Percentiles rank a stretch among this genome's conserved stretches.
Conservation (phyloP, 2,888 invertebrate genomes). For the Ochropacha duplaris region DNA sequence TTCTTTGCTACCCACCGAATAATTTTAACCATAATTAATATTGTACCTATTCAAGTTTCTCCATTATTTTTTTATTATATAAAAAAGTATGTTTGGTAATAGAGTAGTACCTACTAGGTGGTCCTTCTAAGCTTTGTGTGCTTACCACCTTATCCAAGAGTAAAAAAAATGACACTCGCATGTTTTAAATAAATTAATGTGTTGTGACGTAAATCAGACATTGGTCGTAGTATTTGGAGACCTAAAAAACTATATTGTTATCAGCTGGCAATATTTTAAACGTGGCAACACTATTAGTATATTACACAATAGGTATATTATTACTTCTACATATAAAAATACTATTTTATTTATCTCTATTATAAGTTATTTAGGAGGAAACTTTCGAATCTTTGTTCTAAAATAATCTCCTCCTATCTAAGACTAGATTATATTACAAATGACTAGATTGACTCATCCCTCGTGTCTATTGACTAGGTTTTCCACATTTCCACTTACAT, state of each 20-base stretch:
- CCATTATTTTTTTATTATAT: too few relatives aligned
- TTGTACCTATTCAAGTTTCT: too few relatives aligned
- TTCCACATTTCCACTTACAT: conserved; percentile 9
- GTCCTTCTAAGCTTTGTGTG: too few relatives aligned
- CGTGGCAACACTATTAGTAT: not conserved
- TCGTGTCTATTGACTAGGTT: conserved; percentile 23
- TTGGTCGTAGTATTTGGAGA: not conserved
- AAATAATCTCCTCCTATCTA: conserved; percentile 18
- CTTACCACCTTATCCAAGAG: too few relatives aligned
- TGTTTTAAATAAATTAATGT: not conserved
- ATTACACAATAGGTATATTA: too few relatives aligned
- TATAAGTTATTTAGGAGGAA: not conserved
- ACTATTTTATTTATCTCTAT: not conserved
- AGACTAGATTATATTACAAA: conserved; percentile 44
- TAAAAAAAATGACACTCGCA: too few relatives aligned
- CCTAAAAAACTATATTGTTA: not conserved
- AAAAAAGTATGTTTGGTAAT: too few relatives aligned
- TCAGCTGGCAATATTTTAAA: not conserved
- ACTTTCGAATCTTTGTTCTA: conserved; percentile 3
- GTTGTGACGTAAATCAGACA: not conserved
- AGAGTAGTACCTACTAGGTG: too few relatives aligned
- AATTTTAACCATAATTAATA: too few relatives aligned
- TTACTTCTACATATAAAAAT: not conserved
- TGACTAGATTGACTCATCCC: conserved; percentile 72
- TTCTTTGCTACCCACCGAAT: too few relatives aligned